Evolutionary conservation across 1,140 invertebrate genomes (phyloP).

Genomic region (Idris sp.): DNA sequence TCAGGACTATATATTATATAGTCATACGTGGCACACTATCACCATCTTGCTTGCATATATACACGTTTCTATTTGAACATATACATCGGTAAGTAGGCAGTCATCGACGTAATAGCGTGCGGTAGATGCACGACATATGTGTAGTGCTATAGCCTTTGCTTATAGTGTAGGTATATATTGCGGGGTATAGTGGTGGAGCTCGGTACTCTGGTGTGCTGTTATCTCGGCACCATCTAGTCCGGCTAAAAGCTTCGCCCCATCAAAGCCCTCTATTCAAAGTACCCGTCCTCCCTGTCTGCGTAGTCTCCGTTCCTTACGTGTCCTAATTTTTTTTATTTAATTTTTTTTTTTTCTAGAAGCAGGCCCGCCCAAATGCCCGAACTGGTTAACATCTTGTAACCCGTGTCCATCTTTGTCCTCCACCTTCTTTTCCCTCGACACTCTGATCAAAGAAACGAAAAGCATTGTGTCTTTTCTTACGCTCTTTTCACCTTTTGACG

Average conservation of each 20-base stretch:
- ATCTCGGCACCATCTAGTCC: slow-evolving; percentile 78
- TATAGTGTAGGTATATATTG: slow-evolving; percentile 52
- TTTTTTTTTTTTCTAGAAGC: no score
- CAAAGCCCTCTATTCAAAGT: slow-evolving; percentile 69
- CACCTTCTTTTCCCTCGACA: slow-evolving; percentile 20
- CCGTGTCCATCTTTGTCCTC: slow-evolving; percentile 59
- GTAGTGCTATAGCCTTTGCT: slow-evolving; percentile 37
- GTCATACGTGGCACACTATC: no score
- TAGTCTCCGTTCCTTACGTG: slow-evolving; percentile 55
- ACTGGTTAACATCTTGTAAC: slow-evolving; percentile 71
- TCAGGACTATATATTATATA: no score
- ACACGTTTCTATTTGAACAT: no score
- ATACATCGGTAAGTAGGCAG: no score
- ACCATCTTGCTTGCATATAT: no score
- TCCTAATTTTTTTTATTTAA: slow-evolving; percentile 72
- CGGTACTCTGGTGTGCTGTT: slow-evolving; percentile 75
- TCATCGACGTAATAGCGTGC: slow-evolving; percentile 55
- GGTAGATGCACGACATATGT: slow-evolving; percentile 48
- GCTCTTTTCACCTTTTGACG: slow-evolving; percentile 27
- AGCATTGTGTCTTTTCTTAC: slow-evolving; percentile 35
- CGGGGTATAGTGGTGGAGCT: slow-evolving; percentile 60
- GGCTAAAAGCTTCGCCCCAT: slow-evolving; percentile 79
- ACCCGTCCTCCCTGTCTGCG: slow-evolving; percentile 29
- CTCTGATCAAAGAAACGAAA: slow-evolving; percentile 43
- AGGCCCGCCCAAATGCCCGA: slow-evolving; percentile 63